Evolutionary conservation across 2,888 invertebrate species (phyloP).

Genomic region (Drosophila parthenogenetica): DNA sequence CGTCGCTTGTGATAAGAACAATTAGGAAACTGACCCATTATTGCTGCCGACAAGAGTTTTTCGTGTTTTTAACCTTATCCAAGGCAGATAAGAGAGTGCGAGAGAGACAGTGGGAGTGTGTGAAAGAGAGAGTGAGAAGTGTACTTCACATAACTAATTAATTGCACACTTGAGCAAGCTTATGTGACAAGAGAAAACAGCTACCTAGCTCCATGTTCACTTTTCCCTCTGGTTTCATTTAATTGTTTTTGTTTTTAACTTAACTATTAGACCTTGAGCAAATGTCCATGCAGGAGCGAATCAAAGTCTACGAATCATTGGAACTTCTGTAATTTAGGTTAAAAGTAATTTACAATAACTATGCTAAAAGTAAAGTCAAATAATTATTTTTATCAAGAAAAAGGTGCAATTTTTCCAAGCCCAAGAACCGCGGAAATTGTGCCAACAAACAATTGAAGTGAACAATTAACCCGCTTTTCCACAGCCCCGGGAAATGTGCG

Average conservation of each 20-base stretch:
- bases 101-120: not conserved
- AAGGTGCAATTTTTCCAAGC: constrained; percentile 42
- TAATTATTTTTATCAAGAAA: constrained; percentile 59
- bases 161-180: not conserved
- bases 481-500: constrained; percentile 13
- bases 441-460: constrained; percentile 30
- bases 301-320: too few relatives aligned
- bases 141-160: constrained; percentile 6
- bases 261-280: too few relatives aligned
- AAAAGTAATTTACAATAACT: not conserved
- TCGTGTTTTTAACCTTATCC: constrained; percentile 8
- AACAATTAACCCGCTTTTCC: constrained; percentile 68
- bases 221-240: too few relatives aligned
- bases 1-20: constrained; percentile 12
- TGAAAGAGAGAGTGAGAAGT: not conserved
- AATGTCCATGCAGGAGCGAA: too few relatives aligned
- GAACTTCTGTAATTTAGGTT: too few relatives aligned
- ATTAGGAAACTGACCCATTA: constrained; percentile 5
- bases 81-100: constrained; percentile 1
- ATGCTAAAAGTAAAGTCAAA: constrained; percentile 28
- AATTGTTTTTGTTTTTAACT: too few relatives aligned
- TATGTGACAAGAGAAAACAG: not conserved
- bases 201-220: too few relatives aligned
- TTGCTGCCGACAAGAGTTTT: constrained; percentile 4
- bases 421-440: constrained; percentile 45